Base-by-base conservation (phyloP, 2,888 invertebrate species). In the Phytoseiulus persimilis region DNA sequence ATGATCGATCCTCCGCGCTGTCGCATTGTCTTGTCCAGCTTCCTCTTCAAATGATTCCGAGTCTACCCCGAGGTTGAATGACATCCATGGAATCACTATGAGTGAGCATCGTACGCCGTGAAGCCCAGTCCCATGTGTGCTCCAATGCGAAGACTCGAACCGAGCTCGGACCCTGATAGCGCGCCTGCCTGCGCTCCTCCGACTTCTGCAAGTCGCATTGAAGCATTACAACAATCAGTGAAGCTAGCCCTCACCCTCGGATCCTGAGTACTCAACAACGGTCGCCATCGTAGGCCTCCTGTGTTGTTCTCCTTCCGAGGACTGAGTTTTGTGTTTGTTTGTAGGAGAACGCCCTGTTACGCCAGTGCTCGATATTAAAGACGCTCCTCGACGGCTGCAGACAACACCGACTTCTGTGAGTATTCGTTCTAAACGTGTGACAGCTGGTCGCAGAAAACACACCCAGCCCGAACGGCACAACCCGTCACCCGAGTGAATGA, bases 231-330 rank as follows among this genome's bases (percentile, higher is more conserved):
- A 28, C 65, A 65, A 65, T 65, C 65, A 65, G 65, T 65, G 65
- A 65, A 65, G 65, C 65, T 23, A 28, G 18, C 65, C 65, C 65
- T 65, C 65, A 18, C 65, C 65, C 65, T 65, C 65, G 65, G 28
- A 65, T 65, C 65, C 65, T 65, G 65, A 65, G 65, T 65, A 65
- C 65, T 65, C 65, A 14, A 65, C 65, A 65, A 65, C 65, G 65
- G 65, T 65, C 65, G 65, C 65, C 65, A 65, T 65, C 65, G 65
- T 65, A 65, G 65, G 65, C 65, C 65, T 65, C 65, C 65, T 65
- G 65, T 65, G 65, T 65, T 65, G 65, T 65, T 65, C 65, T 65
- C 65, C 65, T 65, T 6, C 18, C 65, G 18, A 23, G 18, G 65
- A 65, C 5, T 18, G 14, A 23, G 18, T 1, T 65, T 65, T 65